Evolutionary conservation across 1,140 invertebrate species (phyloP).

Genomic region (Scaptomyza pallida): DNA sequence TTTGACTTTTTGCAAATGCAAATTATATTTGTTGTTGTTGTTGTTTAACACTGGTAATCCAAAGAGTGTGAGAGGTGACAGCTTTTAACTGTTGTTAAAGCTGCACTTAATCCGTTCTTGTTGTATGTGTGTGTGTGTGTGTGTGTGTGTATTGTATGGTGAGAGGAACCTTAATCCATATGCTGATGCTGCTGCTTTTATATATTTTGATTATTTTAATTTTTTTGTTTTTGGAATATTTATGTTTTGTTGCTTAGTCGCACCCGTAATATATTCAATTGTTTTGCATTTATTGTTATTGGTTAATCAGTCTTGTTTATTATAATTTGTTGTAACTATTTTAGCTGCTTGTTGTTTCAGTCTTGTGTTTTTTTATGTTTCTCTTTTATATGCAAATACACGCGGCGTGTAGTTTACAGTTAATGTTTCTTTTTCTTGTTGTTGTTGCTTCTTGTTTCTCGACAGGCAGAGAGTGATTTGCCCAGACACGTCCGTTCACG

Average conservation of each 20-base stretch:
- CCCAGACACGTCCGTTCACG: constrained; percentile 61
- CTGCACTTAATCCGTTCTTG: constrained; percentile 68
- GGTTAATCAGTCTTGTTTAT: constrained; percentile 69
- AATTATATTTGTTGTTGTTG: background rate
- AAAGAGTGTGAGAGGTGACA: constrained; percentile 48
- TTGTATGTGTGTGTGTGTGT: constrained; percentile 40
- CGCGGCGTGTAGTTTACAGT: constrained; percentile 46
- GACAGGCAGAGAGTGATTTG: constrained; percentile 33
- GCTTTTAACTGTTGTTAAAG: constrained; percentile 64
- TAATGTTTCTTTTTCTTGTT: constrained; percentile 37
- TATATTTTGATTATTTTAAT: constrained; percentile 15
- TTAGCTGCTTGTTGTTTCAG: constrained; percentile 58
- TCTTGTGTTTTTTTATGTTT: constrained; percentile 59
- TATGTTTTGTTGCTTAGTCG: constrained; percentile 37
- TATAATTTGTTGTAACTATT: constrained; percentile 47
- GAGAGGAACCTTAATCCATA: constrained; percentile 83
- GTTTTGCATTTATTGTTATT: constrained; percentile 64
- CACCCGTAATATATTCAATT: constrained; percentile 72
- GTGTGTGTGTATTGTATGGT: constrained; percentile 35
- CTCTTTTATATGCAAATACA: constrained; percentile 52
- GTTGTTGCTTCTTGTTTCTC: constrained; percentile 36
- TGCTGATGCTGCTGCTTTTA: constrained; percentile 54
- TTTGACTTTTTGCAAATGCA: constrained; percentile 25
- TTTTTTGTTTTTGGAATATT: constrained; percentile 35
- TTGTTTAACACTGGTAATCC: constrained; percentile 79